Conservation (phyloP, 2,888 invertebrate species). For the Dryobotodes eremita region DNA sequence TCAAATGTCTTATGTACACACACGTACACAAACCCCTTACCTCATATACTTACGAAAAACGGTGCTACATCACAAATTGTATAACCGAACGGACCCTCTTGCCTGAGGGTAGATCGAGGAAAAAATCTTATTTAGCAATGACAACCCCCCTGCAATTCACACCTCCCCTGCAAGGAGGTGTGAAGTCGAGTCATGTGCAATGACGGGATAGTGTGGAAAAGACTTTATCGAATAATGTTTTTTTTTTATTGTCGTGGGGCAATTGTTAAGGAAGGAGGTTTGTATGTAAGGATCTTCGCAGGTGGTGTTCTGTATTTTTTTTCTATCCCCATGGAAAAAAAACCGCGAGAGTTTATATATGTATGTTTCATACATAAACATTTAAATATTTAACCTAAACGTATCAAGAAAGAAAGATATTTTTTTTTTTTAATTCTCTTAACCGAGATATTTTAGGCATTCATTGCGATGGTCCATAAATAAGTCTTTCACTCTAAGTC, state of each 20-base stretch:
- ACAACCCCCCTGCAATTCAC: slow-evolving; percentile 84
- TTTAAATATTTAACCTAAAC: not conserved
- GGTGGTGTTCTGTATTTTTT: not conserved
- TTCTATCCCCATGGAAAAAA: not conserved
- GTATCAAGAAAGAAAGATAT: slow-evolving; percentile 30
- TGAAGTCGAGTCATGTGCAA: slow-evolving; percentile 78
- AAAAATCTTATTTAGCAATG: slow-evolving; percentile 90
- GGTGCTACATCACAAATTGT: slow-evolving; percentile 80
- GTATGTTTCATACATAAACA: too few relatives aligned
- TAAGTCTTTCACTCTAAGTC: not conserved
- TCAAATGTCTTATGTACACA: not conserved
- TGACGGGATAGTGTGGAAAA: slow-evolving; percentile 69
- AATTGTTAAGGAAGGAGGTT: not conserved
- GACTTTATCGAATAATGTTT: not conserved
- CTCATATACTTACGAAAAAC: slow-evolving; percentile 57
- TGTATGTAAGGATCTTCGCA: not conserved
- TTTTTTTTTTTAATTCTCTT: too few relatives aligned
- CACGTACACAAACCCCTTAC: slow-evolving; percentile 34
- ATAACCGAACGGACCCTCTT: slow-evolving; percentile 79
- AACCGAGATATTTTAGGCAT: not conserved
- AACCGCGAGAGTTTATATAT: too few relatives aligned
- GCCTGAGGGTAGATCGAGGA: slow-evolving; percentile 82
- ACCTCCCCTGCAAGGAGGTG: slow-evolving; percentile 79
- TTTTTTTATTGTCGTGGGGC: not conserved
- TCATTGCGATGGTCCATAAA: not conserved